These are phyloP conservation scores for Embiotoca jacksoni DNA, from an alignment of 2,113 vertebrate genomes.

Conservation along the genomic window DNA sequence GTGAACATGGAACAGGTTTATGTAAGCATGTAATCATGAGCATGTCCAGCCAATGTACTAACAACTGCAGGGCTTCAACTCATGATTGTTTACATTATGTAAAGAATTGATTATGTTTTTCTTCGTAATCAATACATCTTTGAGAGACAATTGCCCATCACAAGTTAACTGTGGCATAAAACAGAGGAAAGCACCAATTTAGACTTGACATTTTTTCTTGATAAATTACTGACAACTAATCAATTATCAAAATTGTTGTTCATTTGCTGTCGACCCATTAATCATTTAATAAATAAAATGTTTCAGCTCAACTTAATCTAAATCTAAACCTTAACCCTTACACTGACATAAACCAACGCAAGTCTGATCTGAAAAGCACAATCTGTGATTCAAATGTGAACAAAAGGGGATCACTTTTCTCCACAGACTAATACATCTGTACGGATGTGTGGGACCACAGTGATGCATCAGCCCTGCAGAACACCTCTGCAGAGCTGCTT, in stretches of 20 bases:
- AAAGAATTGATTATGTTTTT: background rate
- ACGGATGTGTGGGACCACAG: background rate
- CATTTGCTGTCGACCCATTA: background rate
- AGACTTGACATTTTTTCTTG: background rate
- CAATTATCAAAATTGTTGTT: background rate
- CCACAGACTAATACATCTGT: background rate
- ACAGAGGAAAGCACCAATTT: background rate
- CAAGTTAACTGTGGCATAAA: background rate
- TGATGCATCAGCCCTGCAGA: conserved; percentile 14
- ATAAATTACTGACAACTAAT: background rate
- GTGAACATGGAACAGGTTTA: background rate
- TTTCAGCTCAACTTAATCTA: background rate
- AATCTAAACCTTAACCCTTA: background rate
- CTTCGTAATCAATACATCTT: background rate
- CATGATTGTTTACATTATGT: background rate
- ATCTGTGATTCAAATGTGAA: background rate
- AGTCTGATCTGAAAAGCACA: background rate
- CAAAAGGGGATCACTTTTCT: background rate
- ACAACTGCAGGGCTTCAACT: background rate
- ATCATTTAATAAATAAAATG: too few species aligned
- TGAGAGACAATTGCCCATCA: background rate
- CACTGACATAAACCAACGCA: background rate
- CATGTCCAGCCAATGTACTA: background rate
- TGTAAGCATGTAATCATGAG: background rate
- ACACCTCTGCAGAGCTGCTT: conserved; percentile 6